A percentile compares a stretch with the other conserved stretches of the same genome.
Evolutionary conservation across 2,888 invertebrate species (phyloP).

Genomic region (Griposia aprilina): DNA sequence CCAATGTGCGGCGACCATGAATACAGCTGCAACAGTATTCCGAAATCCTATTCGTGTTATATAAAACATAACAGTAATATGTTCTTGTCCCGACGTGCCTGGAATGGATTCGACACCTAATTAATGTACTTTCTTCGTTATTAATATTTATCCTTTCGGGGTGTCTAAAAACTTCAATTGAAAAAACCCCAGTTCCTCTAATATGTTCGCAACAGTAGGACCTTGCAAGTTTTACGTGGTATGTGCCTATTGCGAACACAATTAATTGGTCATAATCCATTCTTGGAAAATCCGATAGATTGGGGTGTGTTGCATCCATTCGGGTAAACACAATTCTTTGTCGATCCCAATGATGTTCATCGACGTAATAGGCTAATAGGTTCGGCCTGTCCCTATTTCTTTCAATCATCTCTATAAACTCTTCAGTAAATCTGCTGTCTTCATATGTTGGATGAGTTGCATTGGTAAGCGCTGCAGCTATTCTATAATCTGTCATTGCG

Average conservation of each 20-base stretch:
- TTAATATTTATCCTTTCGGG: slow-evolving; percentile 21
- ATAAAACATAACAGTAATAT: slow-evolving; percentile 21
- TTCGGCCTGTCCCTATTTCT: slow-evolving; percentile 24
- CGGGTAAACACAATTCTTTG: slow-evolving; percentile 34
- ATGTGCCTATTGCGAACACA: slow-evolving; percentile 29
- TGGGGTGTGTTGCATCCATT: slow-evolving; percentile 19
- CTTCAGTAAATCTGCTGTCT: slow-evolving; percentile 27
- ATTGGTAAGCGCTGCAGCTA: slow-evolving; percentile 29
- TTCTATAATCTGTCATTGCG: slow-evolving; percentile 31
- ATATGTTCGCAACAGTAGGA: slow-evolving; percentile 38
- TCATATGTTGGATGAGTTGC: slow-evolving; percentile 23
- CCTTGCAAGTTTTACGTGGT: slow-evolving; percentile 38
- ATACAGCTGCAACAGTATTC: slow-evolving; percentile 13
- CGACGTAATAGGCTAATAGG: slow-evolving; percentile 35
- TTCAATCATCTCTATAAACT: slow-evolving; percentile 33
- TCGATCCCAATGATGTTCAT: slow-evolving; percentile 27
- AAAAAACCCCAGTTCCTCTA: slow-evolving; percentile 25
- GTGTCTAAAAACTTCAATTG: slow-evolving; percentile 33
- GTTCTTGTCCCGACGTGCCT: slow-evolving; percentile 9
- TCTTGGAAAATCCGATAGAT: slow-evolving; percentile 28
- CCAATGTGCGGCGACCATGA: slow-evolving; percentile 18
- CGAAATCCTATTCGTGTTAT: slow-evolving; percentile 7
- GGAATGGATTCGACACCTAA: slow-evolving; percentile 20
- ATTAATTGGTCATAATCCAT: slow-evolving; percentile 30
- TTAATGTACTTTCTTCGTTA: slow-evolving; percentile 14